Conservation (phyloP, 1,140 invertebrate species). For the Bombus difficillimus region DNA sequence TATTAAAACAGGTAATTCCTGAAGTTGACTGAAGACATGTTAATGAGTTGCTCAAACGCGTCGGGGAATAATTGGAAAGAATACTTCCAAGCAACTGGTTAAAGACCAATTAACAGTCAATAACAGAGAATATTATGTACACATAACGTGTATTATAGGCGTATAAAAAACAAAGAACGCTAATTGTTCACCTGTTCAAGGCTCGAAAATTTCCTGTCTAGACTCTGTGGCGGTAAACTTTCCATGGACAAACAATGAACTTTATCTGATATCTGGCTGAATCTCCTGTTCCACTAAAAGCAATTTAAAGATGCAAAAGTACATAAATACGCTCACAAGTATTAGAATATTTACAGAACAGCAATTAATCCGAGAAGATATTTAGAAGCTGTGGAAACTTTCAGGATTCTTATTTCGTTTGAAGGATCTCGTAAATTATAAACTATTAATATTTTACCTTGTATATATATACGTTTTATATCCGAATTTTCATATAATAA, state of each 20-base stretch:
- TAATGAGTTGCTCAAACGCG: background rate
- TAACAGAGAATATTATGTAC: background rate
- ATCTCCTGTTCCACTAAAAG: background rate
- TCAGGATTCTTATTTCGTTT: too few species aligned
- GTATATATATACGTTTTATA: too few species aligned
- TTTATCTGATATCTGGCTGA: background rate
- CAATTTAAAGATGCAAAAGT: background rate
- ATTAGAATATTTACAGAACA: background rate
- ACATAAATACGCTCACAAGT: too few species aligned
- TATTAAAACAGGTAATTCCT: background rate
- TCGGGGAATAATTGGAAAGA: background rate
- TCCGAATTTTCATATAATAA: too few species aligned
- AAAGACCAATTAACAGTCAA: slow-evolving; percentile 9
- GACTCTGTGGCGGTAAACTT: background rate
- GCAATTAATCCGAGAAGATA: background rate
- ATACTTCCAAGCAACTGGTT: background rate
- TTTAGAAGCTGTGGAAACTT: too few species aligned
- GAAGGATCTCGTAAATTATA: too few species aligned
- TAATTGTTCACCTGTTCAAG: slow-evolving; percentile 17
- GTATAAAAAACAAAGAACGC: background rate
- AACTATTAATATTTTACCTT: too few species aligned
- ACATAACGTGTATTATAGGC: background rate
- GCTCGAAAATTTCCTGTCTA: slow-evolving; percentile 25
- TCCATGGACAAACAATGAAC: background rate
- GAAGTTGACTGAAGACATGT: slow-evolving; percentile 6